Conservation (phyloP, 2,113 vertebrate genomes). For the Dasyurus viverrinus region DNA sequence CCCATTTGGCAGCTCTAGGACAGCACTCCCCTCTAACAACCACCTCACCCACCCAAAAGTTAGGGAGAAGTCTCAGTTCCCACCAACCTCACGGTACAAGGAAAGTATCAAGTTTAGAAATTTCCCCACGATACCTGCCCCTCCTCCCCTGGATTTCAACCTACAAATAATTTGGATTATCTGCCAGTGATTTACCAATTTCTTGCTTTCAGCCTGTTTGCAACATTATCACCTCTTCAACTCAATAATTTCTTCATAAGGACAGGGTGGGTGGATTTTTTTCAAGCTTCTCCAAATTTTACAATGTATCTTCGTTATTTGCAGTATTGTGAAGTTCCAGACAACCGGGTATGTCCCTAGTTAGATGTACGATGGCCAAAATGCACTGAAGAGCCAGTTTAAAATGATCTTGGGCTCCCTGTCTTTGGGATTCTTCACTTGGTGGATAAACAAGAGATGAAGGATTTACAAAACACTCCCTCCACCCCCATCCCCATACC, state of each 20-base stretch:
- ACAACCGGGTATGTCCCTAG: constrained; percentile 1
- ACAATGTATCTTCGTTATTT: constrained; percentile 16
- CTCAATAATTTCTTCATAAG: constrained; percentile 37
- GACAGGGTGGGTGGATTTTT: neutral
- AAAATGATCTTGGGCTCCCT: neutral
- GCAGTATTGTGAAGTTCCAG: neutral
- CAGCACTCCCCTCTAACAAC: neutral
- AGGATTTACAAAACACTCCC: constrained; percentile 36
- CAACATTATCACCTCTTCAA: neutral
- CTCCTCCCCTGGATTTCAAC: neutral
- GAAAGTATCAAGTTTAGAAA: neutral
- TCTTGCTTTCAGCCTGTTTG: constrained; percentile 37
- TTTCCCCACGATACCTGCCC: neutral
- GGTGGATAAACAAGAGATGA: neutral
- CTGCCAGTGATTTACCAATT: neutral
- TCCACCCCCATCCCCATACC: constrained; percentile 55
- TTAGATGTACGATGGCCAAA: neutral
- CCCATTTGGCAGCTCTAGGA: neutral
- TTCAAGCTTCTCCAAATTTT: constrained; percentile 41
- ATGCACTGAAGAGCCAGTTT: neutral
- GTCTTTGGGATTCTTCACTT: neutral
- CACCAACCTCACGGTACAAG: neutral
- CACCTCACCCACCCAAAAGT: neutral
- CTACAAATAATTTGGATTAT: neutral
- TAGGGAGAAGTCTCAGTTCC: neutral